phyloP scores from a whole-genome alignment of 2,888 invertebrate genomes.

The Drosophila mimetica region DNA sequence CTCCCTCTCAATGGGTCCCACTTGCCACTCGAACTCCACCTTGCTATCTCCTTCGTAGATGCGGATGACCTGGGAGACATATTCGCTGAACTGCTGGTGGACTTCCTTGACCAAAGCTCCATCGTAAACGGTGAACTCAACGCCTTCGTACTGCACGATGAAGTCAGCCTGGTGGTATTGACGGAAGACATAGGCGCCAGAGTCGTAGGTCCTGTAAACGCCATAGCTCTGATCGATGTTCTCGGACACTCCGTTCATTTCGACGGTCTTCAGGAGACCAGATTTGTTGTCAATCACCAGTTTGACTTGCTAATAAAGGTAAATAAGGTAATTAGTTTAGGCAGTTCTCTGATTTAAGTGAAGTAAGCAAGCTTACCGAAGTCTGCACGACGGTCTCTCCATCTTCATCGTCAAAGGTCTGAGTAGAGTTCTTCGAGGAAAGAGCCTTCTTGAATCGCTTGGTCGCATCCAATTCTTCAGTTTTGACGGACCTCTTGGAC shows the following conservation, averaged over 20 bases:
- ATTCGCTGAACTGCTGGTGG: slow-evolving; percentile 86
- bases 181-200: slow-evolving; percentile 97
- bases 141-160: slow-evolving; percentile 46
- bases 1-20: slow-evolving; percentile 90
- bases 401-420: slow-evolving; percentile 10
- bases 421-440: slow-evolving; percentile 8
- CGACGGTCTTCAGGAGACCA: slow-evolving; percentile 66
- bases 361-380: neutral
- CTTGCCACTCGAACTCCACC: slow-evolving; percentile 90
- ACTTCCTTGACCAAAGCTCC: slow-evolving; percentile 90
- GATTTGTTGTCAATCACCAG: slow-evolving; percentile 64
- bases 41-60: slow-evolving; percentile 87
- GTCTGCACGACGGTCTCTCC: slow-evolving; percentile 35
- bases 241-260: slow-evolving; percentile 77
- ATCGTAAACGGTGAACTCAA: slow-evolving; percentile 77
- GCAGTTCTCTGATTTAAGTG: no score
- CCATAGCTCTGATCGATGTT: slow-evolving; percentile 87
- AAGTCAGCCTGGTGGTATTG: slow-evolving; percentile 85
- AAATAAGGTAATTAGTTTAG: neutral
- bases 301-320: slow-evolving; percentile 57
- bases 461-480: neutral
- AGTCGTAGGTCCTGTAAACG: slow-evolving; percentile 92
- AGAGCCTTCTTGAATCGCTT: slow-evolving; percentile 23
- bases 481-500: slow-evolving; percentile 17
- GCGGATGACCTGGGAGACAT: slow-evolving; percentile 90